A percentile compares a stretch with the other conserved stretches of the same genome.
Conservation (phyloP, 2,888 invertebrate species). For the Neria commutata region DNA sequence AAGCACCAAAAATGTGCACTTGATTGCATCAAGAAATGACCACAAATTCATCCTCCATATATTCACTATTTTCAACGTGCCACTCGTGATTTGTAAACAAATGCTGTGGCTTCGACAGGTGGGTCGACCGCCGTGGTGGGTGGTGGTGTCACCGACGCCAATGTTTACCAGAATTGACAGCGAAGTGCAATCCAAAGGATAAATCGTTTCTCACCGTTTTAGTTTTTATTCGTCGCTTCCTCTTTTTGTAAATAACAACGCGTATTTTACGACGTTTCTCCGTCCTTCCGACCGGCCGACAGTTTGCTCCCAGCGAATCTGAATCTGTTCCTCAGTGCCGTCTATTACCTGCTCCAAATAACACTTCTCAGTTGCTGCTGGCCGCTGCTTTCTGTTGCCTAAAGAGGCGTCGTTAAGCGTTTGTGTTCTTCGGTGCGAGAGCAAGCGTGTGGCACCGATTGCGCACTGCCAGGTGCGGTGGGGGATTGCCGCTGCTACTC, state of each 20-base stretch:
- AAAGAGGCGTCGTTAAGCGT: slow-evolving; percentile 22
- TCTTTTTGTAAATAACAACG: slow-evolving; percentile 12
- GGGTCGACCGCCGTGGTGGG: neutral
- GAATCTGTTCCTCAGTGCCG: neutral
- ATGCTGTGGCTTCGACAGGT: neutral
- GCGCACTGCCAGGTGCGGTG: slow-evolving; percentile 14
- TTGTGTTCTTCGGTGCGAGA: too few species aligned
- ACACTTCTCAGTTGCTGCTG: slow-evolving; percentile 14
- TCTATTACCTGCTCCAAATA: slow-evolving; percentile 5
- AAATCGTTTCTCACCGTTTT: neutral
- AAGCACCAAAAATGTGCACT: too few species aligned
- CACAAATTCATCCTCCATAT: too few species aligned
- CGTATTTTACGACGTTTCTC: neutral
- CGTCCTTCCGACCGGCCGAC: neutral
- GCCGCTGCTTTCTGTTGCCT: neutral
- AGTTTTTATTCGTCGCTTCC: neutral
- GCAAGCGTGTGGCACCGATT: too few species aligned
- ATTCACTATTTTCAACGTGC: neutral
- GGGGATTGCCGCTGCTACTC: slow-evolving; percentile 13
- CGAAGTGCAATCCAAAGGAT: neutral
- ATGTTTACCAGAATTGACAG: neutral
- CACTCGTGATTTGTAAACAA: neutral
- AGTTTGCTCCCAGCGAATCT: neutral
- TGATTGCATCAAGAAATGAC: too few species aligned
- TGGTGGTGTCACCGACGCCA: neutral